phyloP scores from a whole-genome alignment of 1,140 invertebrate species.

The Lordiphosa clarofinis region DNA sequence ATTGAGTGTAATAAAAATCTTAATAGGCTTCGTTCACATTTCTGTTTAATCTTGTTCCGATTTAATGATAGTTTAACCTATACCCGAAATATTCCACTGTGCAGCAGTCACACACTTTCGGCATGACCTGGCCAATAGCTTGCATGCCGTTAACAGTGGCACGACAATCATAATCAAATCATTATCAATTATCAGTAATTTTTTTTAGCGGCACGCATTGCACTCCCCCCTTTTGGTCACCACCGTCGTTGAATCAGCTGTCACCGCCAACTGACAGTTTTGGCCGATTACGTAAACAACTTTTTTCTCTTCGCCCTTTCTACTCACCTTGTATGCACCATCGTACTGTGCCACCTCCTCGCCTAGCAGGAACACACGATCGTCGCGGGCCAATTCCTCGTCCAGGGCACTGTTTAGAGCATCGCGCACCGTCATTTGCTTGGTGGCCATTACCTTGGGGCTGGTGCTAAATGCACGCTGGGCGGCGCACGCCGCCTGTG shows the following conservation, averaged over 20 bases:
- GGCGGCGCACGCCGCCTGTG: conserved; percentile 49
- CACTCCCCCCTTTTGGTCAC: conserved; percentile 2
- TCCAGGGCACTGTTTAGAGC: conserved; percentile 97
- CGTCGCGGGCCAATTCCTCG: conserved; percentile 97
- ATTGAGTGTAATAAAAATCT: too few relatives aligned
- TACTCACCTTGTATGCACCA: conserved; percentile 95
- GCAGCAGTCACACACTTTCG: conserved; percentile 10
- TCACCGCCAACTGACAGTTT: conserved; percentile 35
- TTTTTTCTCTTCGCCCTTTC: conserved; percentile 2
- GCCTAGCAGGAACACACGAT: conserved; percentile 95
- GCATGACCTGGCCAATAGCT: conserved; percentile 45
- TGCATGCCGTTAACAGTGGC: conserved; percentile 16
- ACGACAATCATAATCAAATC: conserved; percentile 8
- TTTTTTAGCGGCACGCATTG: conserved; percentile 12
- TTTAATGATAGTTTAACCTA: too few relatives aligned
- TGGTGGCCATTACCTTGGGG: conserved; percentile 81
- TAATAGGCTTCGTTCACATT: too few relatives aligned
- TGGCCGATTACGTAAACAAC: conserved; percentile 76
- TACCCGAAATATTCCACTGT: conserved; percentile 9
- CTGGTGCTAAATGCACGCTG: conserved; percentile 83
- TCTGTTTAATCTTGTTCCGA: too few relatives aligned
- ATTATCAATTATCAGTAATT: conserved; percentile 56
- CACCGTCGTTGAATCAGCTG: conserved; percentile 38
- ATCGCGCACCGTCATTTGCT: conserved; percentile 96
- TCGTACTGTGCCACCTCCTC: conserved; percentile 99